These are phyloP conservation scores for Margaritifera margaritifera DNA, from an alignment of 2,888 invertebrate species.

Conservation along the genomic window DNA sequence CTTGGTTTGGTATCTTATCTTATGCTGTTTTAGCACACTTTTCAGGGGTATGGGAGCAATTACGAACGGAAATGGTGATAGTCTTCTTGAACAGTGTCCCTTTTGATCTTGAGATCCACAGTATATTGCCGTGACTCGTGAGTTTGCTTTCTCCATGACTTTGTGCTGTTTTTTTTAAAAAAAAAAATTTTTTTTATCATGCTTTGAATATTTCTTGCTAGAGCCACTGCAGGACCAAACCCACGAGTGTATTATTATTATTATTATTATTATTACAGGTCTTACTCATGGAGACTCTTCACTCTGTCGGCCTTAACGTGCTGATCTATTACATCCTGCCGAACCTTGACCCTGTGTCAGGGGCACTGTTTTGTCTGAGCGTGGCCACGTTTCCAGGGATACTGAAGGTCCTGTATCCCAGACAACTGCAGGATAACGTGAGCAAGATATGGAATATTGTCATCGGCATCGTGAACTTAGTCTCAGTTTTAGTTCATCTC, in stretches of 20 bases:
- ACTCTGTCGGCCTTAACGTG: slow-evolving; percentile 49
- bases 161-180: no score
- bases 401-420: slow-evolving; percentile 37
- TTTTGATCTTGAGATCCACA: no score
- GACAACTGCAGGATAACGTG: slow-evolving; percentile 9
- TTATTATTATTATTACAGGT: slow-evolving; percentile 35
- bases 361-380: slow-evolving; percentile 35
- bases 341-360: slow-evolving; percentile 50
- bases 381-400: slow-evolving; percentile 42
- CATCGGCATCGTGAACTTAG: slow-evolving; percentile 9
- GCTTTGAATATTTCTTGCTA: no score
- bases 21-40: no score
- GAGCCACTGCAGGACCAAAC: no score
- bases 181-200: no score
- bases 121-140: no score
- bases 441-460: neutral
- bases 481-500: slow-evolving; percentile 7
- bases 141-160: no score
- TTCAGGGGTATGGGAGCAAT: no score
- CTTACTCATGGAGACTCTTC: slow-evolving; percentile 47
- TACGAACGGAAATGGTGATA: no score
- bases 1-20: no score
- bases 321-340: slow-evolving; percentile 54
- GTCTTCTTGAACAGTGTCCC: no score
- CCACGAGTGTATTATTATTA: neutral